Conservation (phyloP, 2,888 invertebrate genomes). For the Apomyelois bistriatella region DNA sequence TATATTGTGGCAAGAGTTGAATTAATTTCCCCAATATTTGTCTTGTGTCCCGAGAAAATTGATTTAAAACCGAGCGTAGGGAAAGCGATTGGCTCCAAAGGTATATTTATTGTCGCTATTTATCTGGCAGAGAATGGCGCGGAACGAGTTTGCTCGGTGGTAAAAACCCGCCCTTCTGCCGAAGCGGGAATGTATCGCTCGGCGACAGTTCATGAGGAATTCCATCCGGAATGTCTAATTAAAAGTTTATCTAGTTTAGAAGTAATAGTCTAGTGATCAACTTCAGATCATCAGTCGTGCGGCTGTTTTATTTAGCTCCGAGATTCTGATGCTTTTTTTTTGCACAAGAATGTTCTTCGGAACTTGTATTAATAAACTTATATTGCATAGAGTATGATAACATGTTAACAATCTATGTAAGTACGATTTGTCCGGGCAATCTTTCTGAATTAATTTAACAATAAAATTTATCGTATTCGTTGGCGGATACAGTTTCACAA, state of each 20-base stretch:
- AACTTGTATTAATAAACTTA: background rate
- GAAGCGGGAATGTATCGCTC: constrained; percentile 71
- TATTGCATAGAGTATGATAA: background rate
- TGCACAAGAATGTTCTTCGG: background rate
- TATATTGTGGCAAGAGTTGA: background rate
- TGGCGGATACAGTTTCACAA: too few species aligned
- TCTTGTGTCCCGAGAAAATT: background rate
- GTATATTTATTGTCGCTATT: constrained; percentile 62
- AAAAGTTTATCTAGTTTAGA: constrained; percentile 71
- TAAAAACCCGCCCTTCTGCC: constrained; percentile 67
- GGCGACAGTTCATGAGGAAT: constrained; percentile 60
- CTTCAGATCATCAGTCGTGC: background rate
- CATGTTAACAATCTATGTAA: too few species aligned
- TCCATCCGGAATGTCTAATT: constrained; percentile 76
- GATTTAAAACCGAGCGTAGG: constrained; percentile 26
- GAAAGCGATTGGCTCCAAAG: constrained; percentile 51
- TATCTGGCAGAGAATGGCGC: constrained; percentile 51
- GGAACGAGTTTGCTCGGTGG: constrained; percentile 59
- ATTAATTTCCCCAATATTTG: background rate
- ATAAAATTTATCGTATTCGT: too few species aligned
- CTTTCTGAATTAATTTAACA: too few species aligned
- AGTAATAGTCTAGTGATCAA: constrained; percentile 6
- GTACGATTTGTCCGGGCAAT: too few species aligned
- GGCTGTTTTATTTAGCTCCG: background rate
- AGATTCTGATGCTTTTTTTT: background rate